Base-by-base conservation (phyloP, 2,888 invertebrate genomes). In the Aspidiotus destructor region DNA sequence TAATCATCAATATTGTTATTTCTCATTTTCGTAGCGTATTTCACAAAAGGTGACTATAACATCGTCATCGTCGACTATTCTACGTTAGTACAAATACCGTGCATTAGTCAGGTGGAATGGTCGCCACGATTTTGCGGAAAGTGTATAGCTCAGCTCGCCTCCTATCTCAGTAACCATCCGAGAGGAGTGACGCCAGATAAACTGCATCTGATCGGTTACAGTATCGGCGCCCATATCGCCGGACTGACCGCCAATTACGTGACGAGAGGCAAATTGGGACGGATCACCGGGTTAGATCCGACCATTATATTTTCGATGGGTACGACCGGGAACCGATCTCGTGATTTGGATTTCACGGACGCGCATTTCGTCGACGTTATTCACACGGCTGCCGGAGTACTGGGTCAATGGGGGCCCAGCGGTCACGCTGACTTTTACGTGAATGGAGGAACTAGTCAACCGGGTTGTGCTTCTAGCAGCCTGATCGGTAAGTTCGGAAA, bases 381-480 rank as follows among this genome's bases (percentile, higher is more conserved):
- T 41, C 92, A 92, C 76, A 92, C 91, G 0, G 91, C 90, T 0
- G 91, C 92, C 0, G 92, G 92, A 0, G 89, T 92, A 72, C 80
- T 92, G 41, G 92, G 92, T 0, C 92, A 92, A 75, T 91, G 91
- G 90, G 90, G 91, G 5, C 89, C 90, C 0, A 90, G 86, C 72
- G 91, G 91, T 0, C 91, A 92, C 75, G 91, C 89, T 0, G 92
- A 92, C 77, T 92, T 90, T 77, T 92, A 91, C 77, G 88, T 92
- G 62, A 92, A 92, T 75, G 92, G 92, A 0, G 88, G 92, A 40
- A 89, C 90, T 44, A 88, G 90, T 75, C 92, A 92, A 74, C 92
- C 92, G 0, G 91, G 90, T 70, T 92, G 92, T 76, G 86, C 87
- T 5, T 88, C 88, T 69, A 84, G 87, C 71, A 89, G 89, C 0